A percentile compares a stretch with the other conserved stretches of the same genome.
These are phyloP conservation scores for Sesia bembeciformis DNA, from an alignment of 2,888 invertebrate species.

Conservation along the genomic window DNA sequence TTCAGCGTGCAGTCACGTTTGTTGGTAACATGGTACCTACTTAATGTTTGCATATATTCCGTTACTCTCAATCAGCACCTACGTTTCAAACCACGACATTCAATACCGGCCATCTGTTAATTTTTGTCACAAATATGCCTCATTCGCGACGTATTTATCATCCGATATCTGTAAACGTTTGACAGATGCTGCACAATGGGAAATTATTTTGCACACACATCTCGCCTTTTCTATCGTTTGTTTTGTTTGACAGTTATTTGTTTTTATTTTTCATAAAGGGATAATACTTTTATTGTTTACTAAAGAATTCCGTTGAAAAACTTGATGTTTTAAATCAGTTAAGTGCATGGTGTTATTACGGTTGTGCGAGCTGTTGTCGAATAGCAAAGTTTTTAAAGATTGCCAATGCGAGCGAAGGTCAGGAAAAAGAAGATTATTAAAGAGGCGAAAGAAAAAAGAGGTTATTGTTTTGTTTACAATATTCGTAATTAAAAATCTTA, in stretches of 20 bases:
- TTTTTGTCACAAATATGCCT: conserved; percentile 59
- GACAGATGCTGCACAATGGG: conserved; percentile 40
- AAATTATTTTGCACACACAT: conserved; percentile 8
- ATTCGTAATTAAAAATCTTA: background rate
- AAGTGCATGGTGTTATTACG: conserved; percentile 49
- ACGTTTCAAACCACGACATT: conserved; percentile 33
- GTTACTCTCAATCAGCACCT: conserved; percentile 32
- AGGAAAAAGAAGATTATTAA: conserved; percentile 63
- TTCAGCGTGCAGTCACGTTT: conserved; percentile 16
- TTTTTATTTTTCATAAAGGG: conserved; percentile 13
- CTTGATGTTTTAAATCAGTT: conserved; percentile 1
- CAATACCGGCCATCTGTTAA: conserved; percentile 47
- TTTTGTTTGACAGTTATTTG: conserved; percentile 5
- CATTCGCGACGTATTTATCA: conserved; percentile 44
- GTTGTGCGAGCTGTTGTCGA: conserved; percentile 60
- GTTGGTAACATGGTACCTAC: conserved; percentile 5
- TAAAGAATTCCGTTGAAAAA: background rate
- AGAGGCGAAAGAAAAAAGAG: conserved; percentile 43
- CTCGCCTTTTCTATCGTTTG: conserved; percentile 15
- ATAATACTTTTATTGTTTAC: background rate
- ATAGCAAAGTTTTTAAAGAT: conserved; percentile 54
- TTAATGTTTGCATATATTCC: conserved; percentile 13
- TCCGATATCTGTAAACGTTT: conserved; percentile 44
- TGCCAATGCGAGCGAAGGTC: conserved; percentile 70
- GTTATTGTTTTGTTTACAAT: conserved; percentile 9